Evolutionary conservation across 2,113 vertebrate species (phyloP).

Genomic region (Megaceryle maxima): DNA sequence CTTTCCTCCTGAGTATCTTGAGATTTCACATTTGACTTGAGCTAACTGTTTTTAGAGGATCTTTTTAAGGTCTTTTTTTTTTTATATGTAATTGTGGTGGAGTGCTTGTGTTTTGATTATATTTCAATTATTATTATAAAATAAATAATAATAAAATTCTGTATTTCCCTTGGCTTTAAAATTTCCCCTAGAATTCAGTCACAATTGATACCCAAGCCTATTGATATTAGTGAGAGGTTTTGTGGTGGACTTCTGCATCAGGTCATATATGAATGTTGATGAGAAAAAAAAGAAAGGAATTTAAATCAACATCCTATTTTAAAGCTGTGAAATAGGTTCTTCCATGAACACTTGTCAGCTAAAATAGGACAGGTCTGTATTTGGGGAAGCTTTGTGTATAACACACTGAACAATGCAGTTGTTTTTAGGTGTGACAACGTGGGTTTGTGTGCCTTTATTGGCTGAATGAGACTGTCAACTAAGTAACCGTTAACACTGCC

Average conservation of each 20-base stretch:
- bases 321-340: not conserved
- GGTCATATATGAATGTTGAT: not conserved
- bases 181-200: not conserved
- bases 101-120: constrained; percentile 3
- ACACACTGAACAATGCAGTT: not conserved
- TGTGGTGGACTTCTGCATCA: not conserved
- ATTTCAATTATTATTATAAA: not conserved
- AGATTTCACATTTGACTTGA: not conserved
- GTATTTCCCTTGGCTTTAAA: not conserved
- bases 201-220: not conserved
- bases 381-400: not conserved
- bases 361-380: not conserved
- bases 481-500: not conserved
- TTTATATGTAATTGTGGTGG: not conserved
- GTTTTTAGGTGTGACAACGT: not conserved
- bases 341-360: not conserved
- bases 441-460: not conserved
- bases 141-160: not conserved
- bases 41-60: not conserved
- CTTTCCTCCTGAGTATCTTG: not conserved
- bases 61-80: not conserved
- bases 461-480: not conserved
- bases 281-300: not conserved
- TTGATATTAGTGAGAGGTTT: not conserved
- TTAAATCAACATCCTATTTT: not conserved